Conservation (phyloP, 1,140 invertebrate genomes). For the Scylla paramamosain region DNA sequence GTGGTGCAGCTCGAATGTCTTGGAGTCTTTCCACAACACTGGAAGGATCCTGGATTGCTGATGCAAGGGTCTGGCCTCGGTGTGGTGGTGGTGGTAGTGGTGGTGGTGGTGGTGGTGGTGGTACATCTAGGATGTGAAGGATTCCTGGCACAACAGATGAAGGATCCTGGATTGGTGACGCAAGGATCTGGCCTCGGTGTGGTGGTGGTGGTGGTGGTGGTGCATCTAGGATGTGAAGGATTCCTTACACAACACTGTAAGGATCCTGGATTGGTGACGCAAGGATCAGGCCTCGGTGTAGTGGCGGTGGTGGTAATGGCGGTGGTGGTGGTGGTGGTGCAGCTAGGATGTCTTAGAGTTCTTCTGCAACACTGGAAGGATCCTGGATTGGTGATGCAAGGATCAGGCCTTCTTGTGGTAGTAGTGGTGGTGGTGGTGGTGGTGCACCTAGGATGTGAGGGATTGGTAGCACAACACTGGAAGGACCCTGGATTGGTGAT, state of each 20-base stretch:
- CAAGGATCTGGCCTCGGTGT: constrained; percentile 61
- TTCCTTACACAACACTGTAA: constrained; percentile 15
- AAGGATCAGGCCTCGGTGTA: background rate
- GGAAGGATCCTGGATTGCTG: constrained; percentile 37
- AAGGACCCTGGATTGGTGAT: constrained; percentile 27
- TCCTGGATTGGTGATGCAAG: too few relatives aligned
- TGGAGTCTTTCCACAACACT: constrained; percentile 69
- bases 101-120: constrained; percentile 56
- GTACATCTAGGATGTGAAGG: constrained; percentile 33
- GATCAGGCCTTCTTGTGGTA: too few relatives aligned
- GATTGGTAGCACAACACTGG: constrained; percentile 59
- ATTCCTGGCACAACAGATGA: constrained; percentile 43
- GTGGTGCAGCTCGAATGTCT: constrained; percentile 47
- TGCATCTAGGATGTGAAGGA: constrained; percentile 14
- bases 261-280: constrained; percentile 38
- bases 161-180: constrained; percentile 58
- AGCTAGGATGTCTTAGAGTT: too few relatives aligned
- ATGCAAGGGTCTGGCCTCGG: constrained; percentile 48
- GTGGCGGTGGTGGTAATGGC: constrained; percentile 23
- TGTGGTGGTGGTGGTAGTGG: constrained; percentile 59
- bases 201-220: constrained; percentile 44
- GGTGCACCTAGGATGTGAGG: constrained; percentile 46
- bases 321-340: too few relatives aligned
- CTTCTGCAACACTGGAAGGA: too few relatives aligned
- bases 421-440: constrained; percentile 36